Percentiles rank a stretch among this genome's conserved stretches.
Evolutionary conservation across 2,888 invertebrate genomes (phyloP).

Genomic region (Nineta flava): DNA sequence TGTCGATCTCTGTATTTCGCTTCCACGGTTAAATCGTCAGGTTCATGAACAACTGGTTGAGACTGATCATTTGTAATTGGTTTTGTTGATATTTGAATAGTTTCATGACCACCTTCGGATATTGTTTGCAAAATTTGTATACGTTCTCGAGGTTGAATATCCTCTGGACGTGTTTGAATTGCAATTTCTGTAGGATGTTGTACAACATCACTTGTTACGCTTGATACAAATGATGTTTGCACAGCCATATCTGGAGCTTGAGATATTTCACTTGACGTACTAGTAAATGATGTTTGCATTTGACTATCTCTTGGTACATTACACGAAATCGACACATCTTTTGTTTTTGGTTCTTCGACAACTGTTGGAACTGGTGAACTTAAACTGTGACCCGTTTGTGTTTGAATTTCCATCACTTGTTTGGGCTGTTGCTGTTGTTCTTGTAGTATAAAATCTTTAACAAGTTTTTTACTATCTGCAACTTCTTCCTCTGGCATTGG

Average conservation of each 20-base stretch:
- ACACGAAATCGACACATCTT: conserved; percentile 36
- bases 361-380: conserved; percentile 22
- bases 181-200: conserved; percentile 22
- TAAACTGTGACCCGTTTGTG: conserved; percentile 50
- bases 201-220: conserved; percentile 5
- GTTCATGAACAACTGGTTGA: conserved; percentile 31
- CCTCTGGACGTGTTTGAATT: conserved; percentile 26
- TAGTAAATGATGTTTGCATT: conserved; percentile 34
- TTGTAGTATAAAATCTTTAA: conserved; percentile 14
- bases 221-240: conserved; percentile 20
- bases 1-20: conserved; percentile 48
- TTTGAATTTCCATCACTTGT: conserved; percentile 35
- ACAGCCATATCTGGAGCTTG: conserved; percentile 4
- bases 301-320: conserved; percentile 39
- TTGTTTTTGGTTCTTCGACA: conserved; percentile 23
- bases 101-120: conserved; percentile 43
- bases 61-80: conserved; percentile 32
- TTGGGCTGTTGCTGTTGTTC: conserved; percentile 12
- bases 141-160: conserved; percentile 38
- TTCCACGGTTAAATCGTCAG: conserved; percentile 49
- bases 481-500: conserved; percentile 57
- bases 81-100: conserved; percentile 53
- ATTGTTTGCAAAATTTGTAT: conserved; percentile 48
- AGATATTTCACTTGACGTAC: conserved; percentile 4
- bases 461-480: conserved; percentile 12